Evolutionary conservation across 2,888 invertebrate genomes (phyloP), one percentile per base, ranked within the genome.

Genomic region (Hemaris fuciformis): DNA sequence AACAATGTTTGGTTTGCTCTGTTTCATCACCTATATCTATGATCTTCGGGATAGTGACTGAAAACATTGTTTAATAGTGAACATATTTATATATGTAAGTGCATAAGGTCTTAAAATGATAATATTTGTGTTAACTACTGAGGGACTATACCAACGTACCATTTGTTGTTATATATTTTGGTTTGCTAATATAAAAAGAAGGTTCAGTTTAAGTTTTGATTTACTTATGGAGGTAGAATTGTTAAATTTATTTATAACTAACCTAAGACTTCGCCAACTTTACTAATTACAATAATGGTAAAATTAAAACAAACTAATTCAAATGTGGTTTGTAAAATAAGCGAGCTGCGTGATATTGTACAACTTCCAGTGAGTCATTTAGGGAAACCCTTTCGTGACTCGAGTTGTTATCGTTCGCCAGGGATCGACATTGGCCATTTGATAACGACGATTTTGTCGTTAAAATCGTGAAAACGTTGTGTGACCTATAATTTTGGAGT

Each of bases 311-410:
- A 38, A n/a, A n/a, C 38, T 38, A 53, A 53, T 31, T 18, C 31
- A 53, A 3, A 27, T 38, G 34, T 46, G 34, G 46, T 60, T 7
- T 15, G 38, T 38, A 18, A 45, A 53, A 53, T 41, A 25, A 23
- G 60, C 46, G 25, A 53, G 53, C 27, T 53, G 48, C 25, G 34
- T 38, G 41, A 46, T 38, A 25, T 38, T 38, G 38, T 60, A 41
- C n/a, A 45, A 61, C 45, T 43, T 46, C 6, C 15, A 77, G 78
- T 87, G 87, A 91, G 78, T 89, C 90, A 89, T 76, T 76, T 72
- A 86, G 91, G 91, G 87, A 91, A 91, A 89, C 91, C 91, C 91
- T 90, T 89, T 76, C 90, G 89, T 91, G 91, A 91, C 87, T 88
- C 87, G 86, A 82, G 81, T 82, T 81, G 80, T 85, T 89, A 89